Percentiles rank a stretch among this genome's conserved stretches.
These are phyloP conservation scores for Mystacornis crossleyi DNA, from an alignment of 2,113 vertebrate species.

Conservation along the genomic window DNA sequence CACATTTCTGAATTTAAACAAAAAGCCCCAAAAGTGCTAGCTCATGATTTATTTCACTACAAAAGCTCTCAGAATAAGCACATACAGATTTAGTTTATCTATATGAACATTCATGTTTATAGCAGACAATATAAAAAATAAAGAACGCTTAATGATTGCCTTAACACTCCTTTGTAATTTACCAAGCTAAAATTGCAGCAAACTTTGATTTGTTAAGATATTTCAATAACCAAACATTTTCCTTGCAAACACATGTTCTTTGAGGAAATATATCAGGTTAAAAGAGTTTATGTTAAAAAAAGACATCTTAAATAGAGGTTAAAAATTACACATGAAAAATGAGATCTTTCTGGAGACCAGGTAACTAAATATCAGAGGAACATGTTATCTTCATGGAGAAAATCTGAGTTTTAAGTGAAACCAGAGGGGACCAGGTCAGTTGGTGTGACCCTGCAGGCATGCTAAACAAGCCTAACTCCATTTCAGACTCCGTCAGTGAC, in stretches of 20 bases:
- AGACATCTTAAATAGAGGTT: slow-evolving; percentile 30
- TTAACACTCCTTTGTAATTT: background rate
- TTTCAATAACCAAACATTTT: background rate
- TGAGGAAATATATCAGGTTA: background rate
- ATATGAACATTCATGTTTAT: slow-evolving; percentile 1
- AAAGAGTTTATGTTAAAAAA: slow-evolving; percentile 3
- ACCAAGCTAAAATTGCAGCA: background rate
- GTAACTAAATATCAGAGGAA: slow-evolving; percentile 50
- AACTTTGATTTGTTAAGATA: background rate
- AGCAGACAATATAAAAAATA: background rate
- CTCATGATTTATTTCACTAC: background rate
- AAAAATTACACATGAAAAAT: slow-evolving; percentile 51
- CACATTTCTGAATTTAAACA: background rate
- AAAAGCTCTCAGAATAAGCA: background rate
- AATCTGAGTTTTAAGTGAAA: slow-evolving; percentile 60
- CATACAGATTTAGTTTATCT: background rate
- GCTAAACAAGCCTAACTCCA: slow-evolving; percentile 37
- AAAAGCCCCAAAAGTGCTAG: background rate
- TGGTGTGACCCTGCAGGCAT: slow-evolving; percentile 53
- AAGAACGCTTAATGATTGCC: background rate
- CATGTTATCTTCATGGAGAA: slow-evolving; percentile 48
- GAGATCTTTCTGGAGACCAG: slow-evolving; percentile 20
- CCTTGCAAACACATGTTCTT: background rate
- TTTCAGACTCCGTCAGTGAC: slow-evolving; percentile 10
- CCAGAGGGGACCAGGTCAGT: slow-evolving; percentile 43